Base-by-base conservation (phyloP, 1,140 invertebrate species). In the Hylyphantes graminicola region DNA sequence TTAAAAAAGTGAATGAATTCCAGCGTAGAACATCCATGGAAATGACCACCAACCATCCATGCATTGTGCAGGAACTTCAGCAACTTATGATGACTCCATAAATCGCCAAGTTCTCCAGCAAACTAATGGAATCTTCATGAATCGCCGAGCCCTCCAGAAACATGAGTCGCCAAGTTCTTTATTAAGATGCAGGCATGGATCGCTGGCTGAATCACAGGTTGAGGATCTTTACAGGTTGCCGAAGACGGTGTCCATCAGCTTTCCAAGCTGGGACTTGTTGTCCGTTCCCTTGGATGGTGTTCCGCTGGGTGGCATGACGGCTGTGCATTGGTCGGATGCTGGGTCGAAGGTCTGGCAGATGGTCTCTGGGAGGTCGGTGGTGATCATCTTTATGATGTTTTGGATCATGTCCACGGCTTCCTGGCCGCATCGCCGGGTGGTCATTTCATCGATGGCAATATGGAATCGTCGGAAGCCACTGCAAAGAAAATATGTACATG, bases 331-430 rank as follows among this genome's bases (percentile, higher is more conserved):
- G 11, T 74, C 35, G 17, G 59, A 64, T 11, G 75, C n/a, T 1
- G 86, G 72, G 10, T 86, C 80, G 63, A 65, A 87, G 19, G 63
- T 61, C 53, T 86, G 73, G 75, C 87, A 88, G 15, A 88, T 50
- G 10, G 87, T 87, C 11, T 87, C 87, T 1, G 87, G 87, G 0
- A 88, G 57, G 51, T 87, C 68, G 9, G 87, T 86, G 5, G 81
- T 59, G 35, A 86, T 85, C 84, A 87, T 87, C 19, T 85, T 79
- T 57, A 88, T 64, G 9, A 88, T 63, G 19, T 82, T 57, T 3
- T 79, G 19, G 57, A 75, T 55, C 72, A 87, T 87, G 9, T 82
- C 73, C 0, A 87, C 78, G 10, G 87, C 86, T 51, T 86, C 87
- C 51, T 87, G 80, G 19, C 87, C 87, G 21, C 87, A 88, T 57